These are phyloP conservation scores for Plumapathes pennacea DNA, from an alignment of 92 coral and sea anemone species.

Conservation along the genomic window DNA sequence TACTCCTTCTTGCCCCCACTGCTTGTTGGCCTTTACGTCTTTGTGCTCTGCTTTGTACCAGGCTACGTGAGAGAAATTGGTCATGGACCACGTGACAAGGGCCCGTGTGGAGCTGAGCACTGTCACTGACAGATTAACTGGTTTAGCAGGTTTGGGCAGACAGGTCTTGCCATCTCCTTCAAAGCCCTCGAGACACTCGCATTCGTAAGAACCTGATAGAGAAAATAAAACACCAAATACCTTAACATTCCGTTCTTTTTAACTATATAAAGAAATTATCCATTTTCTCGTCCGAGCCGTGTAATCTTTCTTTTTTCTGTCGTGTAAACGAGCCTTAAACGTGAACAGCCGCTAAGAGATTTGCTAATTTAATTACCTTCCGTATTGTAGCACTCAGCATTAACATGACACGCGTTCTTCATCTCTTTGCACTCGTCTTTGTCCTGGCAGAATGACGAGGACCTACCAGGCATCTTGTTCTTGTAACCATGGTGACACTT, in stretches of 20 bases:
- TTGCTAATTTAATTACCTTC: slow-evolving; percentile 22
- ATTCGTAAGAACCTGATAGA: slow-evolving; percentile 30
- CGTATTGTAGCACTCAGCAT: slow-evolving; percentile 56
- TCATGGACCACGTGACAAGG: slow-evolving; percentile 22
- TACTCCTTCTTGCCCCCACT: slow-evolving; percentile 5
- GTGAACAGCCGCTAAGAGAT: neutral
- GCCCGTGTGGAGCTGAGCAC: slow-evolving; percentile 10
- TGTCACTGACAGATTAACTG: slow-evolving; percentile 7
- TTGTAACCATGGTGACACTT: slow-evolving; percentile 50
- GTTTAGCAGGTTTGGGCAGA: slow-evolving; percentile 3
- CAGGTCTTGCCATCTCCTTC: slow-evolving; percentile 40
- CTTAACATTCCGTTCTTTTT: neutral
- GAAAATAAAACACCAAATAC: neutral
- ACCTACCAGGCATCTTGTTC: neutral
- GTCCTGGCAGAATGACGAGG: slow-evolving; percentile 23
- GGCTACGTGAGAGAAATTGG: slow-evolving; percentile 6
- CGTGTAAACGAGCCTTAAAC: neutral
- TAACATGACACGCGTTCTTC: slow-evolving; percentile 20
- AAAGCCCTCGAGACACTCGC: slow-evolving; percentile 31
- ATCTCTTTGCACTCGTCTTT: slow-evolving; percentile 53
- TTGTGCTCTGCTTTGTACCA: slow-evolving; percentile 14
- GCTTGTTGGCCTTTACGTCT: neutral
- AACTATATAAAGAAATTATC: too few species aligned
- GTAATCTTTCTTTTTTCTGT: neutral
- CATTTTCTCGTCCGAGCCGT: too few species aligned